These are phyloP conservation scores for Miichthys miiuy DNA, from an alignment of 2,797 vertebrate species.

Conservation along the genomic window DNA sequence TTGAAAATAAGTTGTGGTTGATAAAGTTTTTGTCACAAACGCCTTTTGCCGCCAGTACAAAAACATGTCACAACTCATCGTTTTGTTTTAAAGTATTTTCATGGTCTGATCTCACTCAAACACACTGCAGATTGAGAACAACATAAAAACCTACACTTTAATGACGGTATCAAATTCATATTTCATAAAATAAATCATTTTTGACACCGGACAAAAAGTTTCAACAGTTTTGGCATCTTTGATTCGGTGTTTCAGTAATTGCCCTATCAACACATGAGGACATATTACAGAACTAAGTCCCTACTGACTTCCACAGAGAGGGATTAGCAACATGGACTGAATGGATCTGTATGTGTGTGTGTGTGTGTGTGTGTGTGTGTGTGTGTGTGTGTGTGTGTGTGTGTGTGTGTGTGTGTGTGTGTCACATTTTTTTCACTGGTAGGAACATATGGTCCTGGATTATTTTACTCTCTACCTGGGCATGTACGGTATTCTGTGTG, in stretches of 20 bases:
- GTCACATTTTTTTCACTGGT: conserved; percentile 50
- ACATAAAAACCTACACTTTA: neutral
- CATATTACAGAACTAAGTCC: conserved; percentile 37
- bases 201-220: neutral
- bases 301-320: conserved; percentile 30
- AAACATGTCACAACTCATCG: neutral
- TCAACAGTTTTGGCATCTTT: neutral
- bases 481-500: conserved; percentile 15
- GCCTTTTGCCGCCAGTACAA: neutral
- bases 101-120: conserved; percentile 3
- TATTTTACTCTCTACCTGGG: conserved; percentile 48
- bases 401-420: neutral
- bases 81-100: neutral
- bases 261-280: conserved; percentile 28
- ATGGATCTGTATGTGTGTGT: conserved; percentile 21
- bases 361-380: conserved; percentile 9
- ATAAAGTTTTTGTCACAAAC: neutral
- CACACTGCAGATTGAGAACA: neutral
- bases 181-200: neutral
- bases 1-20: neutral
- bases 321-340: conserved; percentile 45
- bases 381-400: neutral
- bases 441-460: conserved; percentile 66
- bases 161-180: neutral
- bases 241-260: conserved; percentile 36